These are phyloP conservation scores for Drosophila repletoides DNA, from an alignment of 1,140 invertebrate genomes.

Conservation along the genomic window DNA sequence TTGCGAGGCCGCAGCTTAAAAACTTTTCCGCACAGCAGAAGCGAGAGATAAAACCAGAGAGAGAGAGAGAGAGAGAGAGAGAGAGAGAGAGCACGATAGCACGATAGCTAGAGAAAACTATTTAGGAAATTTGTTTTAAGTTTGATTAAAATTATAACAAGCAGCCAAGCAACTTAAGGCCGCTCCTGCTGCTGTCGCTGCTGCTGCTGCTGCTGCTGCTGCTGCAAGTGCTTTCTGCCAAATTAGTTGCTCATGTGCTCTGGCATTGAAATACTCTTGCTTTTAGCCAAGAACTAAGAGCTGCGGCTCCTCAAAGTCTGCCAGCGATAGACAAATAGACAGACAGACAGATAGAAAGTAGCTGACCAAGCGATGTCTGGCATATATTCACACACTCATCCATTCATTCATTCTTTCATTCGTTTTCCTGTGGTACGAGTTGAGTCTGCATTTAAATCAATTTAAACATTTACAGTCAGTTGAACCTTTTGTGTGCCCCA, in stretches of 20 bases:
- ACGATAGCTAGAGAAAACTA: slow-evolving; percentile 35
- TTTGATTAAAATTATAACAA: slow-evolving; percentile 59
- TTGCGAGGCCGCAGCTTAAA: slow-evolving; percentile 45
- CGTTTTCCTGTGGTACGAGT: slow-evolving; percentile 40
- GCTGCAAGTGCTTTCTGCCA: slow-evolving; percentile 2
- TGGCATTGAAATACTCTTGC: slow-evolving; percentile 16
- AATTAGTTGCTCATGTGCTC: slow-evolving; percentile 40
- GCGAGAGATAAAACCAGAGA: neutral
- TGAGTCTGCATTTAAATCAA: slow-evolving; percentile 77
- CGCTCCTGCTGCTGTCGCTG: neutral
- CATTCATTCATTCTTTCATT: neutral
- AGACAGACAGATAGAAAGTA: neutral
- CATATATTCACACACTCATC: slow-evolving; percentile 29
- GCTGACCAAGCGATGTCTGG: slow-evolving; percentile 9
- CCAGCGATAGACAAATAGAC: neutral
- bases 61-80: neutral
- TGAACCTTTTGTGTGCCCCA: slow-evolving; percentile 67
- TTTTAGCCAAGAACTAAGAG: neutral
- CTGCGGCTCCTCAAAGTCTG: no score
- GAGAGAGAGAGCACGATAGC: neutral
- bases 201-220: neutral
- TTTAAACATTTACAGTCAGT: slow-evolving; percentile 80
- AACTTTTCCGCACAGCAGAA: slow-evolving; percentile 35
- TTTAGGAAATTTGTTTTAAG: slow-evolving; percentile 55
- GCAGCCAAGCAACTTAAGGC: slow-evolving; percentile 24